These are phyloP conservation scores for Hylomyscus alleni DNA, from an alignment of 2,797 vertebrate species.

Conservation along the genomic window DNA sequence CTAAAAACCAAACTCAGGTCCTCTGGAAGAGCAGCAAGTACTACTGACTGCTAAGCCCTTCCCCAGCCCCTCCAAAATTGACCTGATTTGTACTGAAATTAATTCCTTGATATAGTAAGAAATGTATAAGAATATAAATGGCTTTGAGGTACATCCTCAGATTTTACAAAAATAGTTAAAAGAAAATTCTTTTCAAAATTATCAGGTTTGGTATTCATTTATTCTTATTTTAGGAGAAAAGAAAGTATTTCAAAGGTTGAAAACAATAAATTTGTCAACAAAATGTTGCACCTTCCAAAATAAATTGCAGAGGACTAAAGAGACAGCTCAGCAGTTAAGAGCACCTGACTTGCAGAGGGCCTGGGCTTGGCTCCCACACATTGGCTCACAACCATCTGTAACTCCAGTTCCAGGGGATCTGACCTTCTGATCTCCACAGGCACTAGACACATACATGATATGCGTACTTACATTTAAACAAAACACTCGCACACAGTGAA, in stretches of 20 bases:
- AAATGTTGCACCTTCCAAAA: constrained; percentile 17
- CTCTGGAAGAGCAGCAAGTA: not conserved
- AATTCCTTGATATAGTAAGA: not conserved
- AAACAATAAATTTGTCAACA: constrained; percentile 43
- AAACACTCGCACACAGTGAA: not conserved
- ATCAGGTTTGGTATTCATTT: constrained; percentile 5
- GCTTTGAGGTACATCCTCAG: not conserved
- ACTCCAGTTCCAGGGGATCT: not conserved
- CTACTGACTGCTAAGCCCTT: not conserved
- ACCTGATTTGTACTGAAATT: not conserved
- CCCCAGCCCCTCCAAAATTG: not conserved
- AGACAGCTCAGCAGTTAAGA: not conserved
- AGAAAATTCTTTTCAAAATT: constrained; percentile 33
- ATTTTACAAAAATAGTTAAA: constrained; percentile 19
- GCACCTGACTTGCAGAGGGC: not conserved
- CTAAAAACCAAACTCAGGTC: not conserved
- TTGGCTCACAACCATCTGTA: not conserved
- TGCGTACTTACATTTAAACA: too few species aligned
- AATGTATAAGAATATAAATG: not conserved
- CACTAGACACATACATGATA: too few species aligned
- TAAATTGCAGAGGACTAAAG: not conserved
- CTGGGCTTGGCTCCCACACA: not conserved
- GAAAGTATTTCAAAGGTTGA: constrained; percentile 44
- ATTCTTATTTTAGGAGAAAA: constrained; percentile 55
- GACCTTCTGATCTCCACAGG: not conserved